Conservation (phyloP, 2,888 invertebrate species). For the Antheraea assamensis region DNA sequence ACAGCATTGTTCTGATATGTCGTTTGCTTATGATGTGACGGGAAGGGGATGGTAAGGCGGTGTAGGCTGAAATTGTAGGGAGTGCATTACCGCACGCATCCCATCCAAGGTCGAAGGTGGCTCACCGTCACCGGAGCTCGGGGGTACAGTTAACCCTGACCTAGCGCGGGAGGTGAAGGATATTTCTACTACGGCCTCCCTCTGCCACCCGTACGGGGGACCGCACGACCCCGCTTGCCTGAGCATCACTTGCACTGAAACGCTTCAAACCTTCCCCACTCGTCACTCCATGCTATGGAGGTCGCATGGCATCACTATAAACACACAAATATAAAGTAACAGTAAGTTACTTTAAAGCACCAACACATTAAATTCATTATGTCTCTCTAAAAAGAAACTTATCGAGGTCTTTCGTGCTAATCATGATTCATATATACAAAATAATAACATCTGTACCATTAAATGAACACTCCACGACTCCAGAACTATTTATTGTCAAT, state of each 20-base stretch:
- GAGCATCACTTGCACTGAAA: conserved; percentile 70
- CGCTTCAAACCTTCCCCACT: conserved; percentile 64
- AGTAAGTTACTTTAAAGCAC: not conserved
- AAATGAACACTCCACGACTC: not conserved
- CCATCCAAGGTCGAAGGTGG: conserved; percentile 78
- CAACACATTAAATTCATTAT: not conserved
- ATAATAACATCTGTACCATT: not conserved
- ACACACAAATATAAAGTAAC: conserved; percentile 8
- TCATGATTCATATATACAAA: not conserved
- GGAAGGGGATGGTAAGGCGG: conserved; percentile 12
- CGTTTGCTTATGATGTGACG: not conserved
- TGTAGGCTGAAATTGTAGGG: conserved; percentile 31
- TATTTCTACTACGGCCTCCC: conserved; percentile 75
- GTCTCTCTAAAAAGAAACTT: not conserved
- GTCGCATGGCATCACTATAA: conserved; percentile 11
- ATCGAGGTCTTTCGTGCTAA: not conserved
- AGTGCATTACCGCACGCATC: conserved; percentile 60
- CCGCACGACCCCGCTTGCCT: conserved; percentile 40
- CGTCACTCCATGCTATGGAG: conserved; percentile 52
- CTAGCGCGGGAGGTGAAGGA: conserved; percentile 79
- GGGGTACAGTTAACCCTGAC: conserved; percentile 81
- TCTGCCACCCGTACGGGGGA: conserved; percentile 55
- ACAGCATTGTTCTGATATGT: not conserved
- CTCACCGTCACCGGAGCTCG: conserved; percentile 70
- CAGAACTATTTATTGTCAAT: not conserved